phyloP scores from a whole-genome alignment of 92 coral and sea anemone species.

The Desmophyllum pertusum region DNA sequence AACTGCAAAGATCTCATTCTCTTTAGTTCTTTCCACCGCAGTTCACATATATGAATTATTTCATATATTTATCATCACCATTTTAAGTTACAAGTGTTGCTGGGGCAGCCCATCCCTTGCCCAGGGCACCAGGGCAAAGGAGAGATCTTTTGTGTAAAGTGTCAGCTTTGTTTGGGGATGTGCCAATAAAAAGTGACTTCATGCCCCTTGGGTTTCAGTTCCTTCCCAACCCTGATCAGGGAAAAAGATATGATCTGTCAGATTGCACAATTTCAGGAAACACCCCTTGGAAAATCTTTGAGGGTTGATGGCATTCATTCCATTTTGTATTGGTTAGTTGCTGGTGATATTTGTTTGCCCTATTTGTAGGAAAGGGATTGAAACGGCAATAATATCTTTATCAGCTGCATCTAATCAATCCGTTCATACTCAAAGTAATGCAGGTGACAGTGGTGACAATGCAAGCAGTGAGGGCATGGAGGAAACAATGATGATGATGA shows the following conservation, averaged over 20 bases:
- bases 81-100: constrained; percentile 23
- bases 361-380: constrained; percentile 45
- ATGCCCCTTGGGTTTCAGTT: constrained; percentile 63
- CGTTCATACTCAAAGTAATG: not conserved
- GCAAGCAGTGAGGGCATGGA: not conserved
- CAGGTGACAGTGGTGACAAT: constrained; percentile 5
- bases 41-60: too few relatives aligned
- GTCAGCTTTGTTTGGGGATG: constrained; percentile 50
- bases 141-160: constrained; percentile 23
- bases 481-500: constrained; percentile 18
- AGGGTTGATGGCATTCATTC: constrained; percentile 59
- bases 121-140: constrained; percentile 42
- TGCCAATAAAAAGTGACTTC: constrained; percentile 28
- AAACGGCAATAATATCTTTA: constrained; percentile 19
- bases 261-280: not conserved
- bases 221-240: constrained; percentile 26
- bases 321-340: constrained; percentile 27
- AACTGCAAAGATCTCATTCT: too few relatives aligned
- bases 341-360: constrained; percentile 11
- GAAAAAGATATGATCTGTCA: constrained; percentile 40
- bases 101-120: constrained; percentile 22
- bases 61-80: constrained; percentile 35
- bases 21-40: too few relatives aligned
- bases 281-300: constrained; percentile 34
- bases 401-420: constrained; percentile 32